Evolutionary conservation across 2,113 vertebrate species (phyloP), one percentile per base, ranked within the genome.

Genomic region (Apaloderma vittatum): DNA sequence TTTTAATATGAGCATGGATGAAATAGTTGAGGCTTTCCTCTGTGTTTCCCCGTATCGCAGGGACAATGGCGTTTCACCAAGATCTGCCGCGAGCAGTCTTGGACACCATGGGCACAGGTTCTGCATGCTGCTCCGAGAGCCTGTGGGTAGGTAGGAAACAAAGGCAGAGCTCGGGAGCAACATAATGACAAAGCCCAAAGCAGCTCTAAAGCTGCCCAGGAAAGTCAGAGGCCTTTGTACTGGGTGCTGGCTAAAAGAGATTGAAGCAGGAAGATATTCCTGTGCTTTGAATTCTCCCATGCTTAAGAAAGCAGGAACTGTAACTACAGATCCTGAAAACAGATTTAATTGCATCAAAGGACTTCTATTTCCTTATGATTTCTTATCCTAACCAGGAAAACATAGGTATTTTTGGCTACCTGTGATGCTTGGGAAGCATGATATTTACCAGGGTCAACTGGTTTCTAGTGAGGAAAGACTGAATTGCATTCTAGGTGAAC

Each of bases 291-390:
- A 23, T 34, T 75, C 45, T 93, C 16, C 49, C 46, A n/a, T 79
- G 49, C 76, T 76, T 66, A 49, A 88, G 65, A 93, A 90, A 88
- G 49, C 29, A 78, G 61, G 34, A 89, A 30, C 49, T 92, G 49
- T 82, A 91, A 81, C 63, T 78, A 52, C 48, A 89, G 70, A 75
- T 45, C 45, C 48, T 61, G 61, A 84, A 89, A 91, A 81, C 34
- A 94, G 45, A 78, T 68, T 65, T 89, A 72, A 85, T 67, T 94
- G 61, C 48, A 61, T 81, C 26, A 93, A 81, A 93, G 29, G 24
- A 74, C 24, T 66, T 29, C 40, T 55, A n/a, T 46, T 87, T 84
- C 67, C 55, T 91, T 34, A 61, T 4, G 6, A 66, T 83, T 86
- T 91, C 89, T 45, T 45, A 40, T 61, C 29, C 16, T 81, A 63